Base-by-base conservation (phyloP, 1,140 invertebrate species). In the Araneus ventricosus region DNA sequence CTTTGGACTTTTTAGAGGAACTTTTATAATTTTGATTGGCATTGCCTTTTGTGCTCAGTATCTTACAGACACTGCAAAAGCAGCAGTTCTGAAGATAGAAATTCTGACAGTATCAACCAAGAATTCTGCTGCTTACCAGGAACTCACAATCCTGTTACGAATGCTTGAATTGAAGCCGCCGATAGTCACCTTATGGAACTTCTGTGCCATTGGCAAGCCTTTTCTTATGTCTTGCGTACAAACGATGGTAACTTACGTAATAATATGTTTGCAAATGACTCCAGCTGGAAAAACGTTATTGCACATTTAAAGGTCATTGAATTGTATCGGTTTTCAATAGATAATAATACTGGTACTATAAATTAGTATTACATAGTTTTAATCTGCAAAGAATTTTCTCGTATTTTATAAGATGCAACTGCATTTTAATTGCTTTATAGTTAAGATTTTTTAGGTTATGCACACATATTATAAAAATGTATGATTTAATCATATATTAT, bases 201-300 rank as follows among this genome's bases (percentile, higher is more conserved):
- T 90, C 59, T 90, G 88, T 59, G 45, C 67, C 0, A 79, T 90
- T 57, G 88, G 70, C 1, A 90, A 80, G 37, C 88, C 67, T 1
- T 90, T 90, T 34, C 45, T 90, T 14, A 90, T 90, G 88, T 90
- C 88, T 52, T 90, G 88, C 59, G 88, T 90, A 14, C 75, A 79
- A 57, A 90, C 88, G 6, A 90, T 90, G 67, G 39, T 70, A 10
- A 90, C 88, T 24, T 90, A 90, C 45, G 88, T 90, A n/a, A 90
- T 90, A 57, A 90, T 90, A 45, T 80, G 67, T 37, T 79, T 90
- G 17, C 88, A 90, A 22, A 80, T 90, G 75, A 79, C 88, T 34
- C 70, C 88, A 57, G 37, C 88, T 14, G 67, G 27, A 14, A 67
- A 88, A 75, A 67, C 34, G 0, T 30, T 87, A 24, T 37, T 87